Evolutionary conservation across 2,113 vertebrate species (phyloP), one percentile per base, ranked within the genome.

Genomic region (Oryzias curvinotus): DNA sequence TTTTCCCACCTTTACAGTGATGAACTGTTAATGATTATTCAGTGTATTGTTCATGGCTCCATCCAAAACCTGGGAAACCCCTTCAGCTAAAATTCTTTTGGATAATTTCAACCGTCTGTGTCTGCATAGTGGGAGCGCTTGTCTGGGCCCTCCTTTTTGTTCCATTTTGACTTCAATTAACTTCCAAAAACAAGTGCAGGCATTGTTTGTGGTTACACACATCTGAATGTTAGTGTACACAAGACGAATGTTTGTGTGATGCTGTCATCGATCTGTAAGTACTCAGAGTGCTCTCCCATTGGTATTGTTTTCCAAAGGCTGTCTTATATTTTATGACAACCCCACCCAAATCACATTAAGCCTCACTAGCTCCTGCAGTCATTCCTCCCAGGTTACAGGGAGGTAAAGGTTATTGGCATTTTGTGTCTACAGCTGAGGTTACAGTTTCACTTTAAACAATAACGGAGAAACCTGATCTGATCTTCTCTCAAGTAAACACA

Each of bases 51-150:
- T 77, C 73, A 80, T 25, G 25, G 77, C 74, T 77, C 62, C 56
- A 81, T 68, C 53, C 46, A 19, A 67, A 68, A 65, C 59, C 78
- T 73, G 63, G 73, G 72, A 86, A 85, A 64, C 58, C 82, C 88
- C 85, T 86, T 53, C 56, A 81, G 88, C 77, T 67, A 64, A 80
- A 84, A 90, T 88, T 84, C 85, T 80, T 87, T 68, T 53, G 56
- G 75, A 63, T 86, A 85, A 85, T 86, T 84, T 78, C 61, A 77
- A 80, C 65, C 80, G 70, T 80, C 70, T 71, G 64, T n/a, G 17
- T 83, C 63, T 82, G 60, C 71, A 68, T 76, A 76, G 23, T 55
- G 63, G 72, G 77, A 81, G 78, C 55, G 64, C 59, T 66, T 56
- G 14, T 58, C 14, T 64, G 62, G 44, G 54, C 62, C 25, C 36